Percentiles rank a stretch among this genome's conserved stretches.
Conservation (phyloP, 92 coral and sea anemone species). For the Porites divaricata region DNA sequence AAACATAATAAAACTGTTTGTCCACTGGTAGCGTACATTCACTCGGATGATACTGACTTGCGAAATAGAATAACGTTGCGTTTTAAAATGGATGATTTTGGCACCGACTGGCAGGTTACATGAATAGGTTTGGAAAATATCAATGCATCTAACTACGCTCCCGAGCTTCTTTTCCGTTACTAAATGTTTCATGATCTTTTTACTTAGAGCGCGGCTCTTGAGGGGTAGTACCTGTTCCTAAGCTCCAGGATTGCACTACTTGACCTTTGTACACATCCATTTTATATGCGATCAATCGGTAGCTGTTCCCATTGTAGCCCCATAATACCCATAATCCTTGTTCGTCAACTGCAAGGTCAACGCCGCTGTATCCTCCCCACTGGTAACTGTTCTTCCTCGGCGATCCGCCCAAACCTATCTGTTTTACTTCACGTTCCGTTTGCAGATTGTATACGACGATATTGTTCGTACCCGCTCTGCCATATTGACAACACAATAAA, state of each 20-base stretch:
- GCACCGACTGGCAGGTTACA: no score
- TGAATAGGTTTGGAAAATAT: no score
- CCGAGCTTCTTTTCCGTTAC: neutral
- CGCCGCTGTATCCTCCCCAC: constrained; percentile 40
- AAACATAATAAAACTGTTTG: neutral
- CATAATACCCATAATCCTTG: constrained; percentile 44
- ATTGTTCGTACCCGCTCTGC: neutral
- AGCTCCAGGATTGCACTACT: neutral
- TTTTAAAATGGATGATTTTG: no score
- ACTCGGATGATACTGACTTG: neutral
- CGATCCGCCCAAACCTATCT: neutral
- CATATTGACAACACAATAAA: neutral
- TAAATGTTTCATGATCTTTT: neutral
- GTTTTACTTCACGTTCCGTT: neutral
- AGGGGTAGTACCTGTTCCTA: neutral
- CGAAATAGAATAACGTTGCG: no score
- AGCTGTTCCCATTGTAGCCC: constrained; percentile 1
- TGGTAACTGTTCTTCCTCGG: neutral
- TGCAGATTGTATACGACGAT: constrained; percentile 4
- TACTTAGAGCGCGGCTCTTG: neutral
- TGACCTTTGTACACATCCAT: constrained; percentile 15
- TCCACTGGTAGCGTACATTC: neutral
- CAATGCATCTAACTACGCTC: neutral
- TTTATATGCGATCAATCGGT: constrained; percentile 4
- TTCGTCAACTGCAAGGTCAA: constrained; percentile 52